Conservation (phyloP, 2,888 invertebrate genomes). For the Crioceris asparagi region DNA sequence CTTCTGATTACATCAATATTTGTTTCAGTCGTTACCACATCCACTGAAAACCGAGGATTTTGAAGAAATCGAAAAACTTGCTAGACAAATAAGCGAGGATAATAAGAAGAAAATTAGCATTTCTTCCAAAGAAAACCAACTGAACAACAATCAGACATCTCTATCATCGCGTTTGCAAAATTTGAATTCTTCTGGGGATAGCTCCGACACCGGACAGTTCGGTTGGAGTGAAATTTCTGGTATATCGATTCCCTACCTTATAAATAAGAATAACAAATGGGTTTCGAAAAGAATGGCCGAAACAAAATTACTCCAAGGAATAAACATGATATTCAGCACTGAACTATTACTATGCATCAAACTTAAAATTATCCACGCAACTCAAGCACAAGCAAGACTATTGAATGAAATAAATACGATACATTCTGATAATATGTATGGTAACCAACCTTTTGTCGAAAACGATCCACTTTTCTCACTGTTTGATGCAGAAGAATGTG, state of each 20-base stretch:
- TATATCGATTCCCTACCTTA: constrained; percentile 8
- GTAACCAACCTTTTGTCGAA: constrained; percentile 4
- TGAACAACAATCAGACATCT: too few species aligned
- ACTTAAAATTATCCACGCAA: constrained; percentile 2
- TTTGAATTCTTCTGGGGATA: too few species aligned
- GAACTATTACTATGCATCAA: constrained; percentile 8
- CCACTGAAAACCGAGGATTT: too few species aligned
- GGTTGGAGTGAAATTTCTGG: constrained; percentile 10
- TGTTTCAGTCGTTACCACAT: too few species aligned
- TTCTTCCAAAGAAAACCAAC: too few species aligned
- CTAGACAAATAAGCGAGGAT: constrained; percentile 3
- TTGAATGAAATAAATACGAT: constrained; percentile 12
- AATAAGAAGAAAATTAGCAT: constrained; percentile 11
- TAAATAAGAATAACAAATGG: constrained; percentile 7
- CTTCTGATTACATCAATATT: too few species aligned
- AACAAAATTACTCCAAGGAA: constrained; percentile 3
- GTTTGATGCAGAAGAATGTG: constrained; percentile 5
- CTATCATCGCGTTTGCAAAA: too few species aligned
- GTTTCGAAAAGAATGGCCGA: constrained; percentile 8
- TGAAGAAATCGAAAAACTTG: constrained; percentile 8
- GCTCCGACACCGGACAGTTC: constrained; percentile 11
- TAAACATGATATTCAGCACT: constrained; percentile 5
- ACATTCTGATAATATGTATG: constrained; percentile 10
- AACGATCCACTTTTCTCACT: constrained; percentile 5
- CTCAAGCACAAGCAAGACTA: constrained; percentile 7